Conservation (phyloP, 92 coral and sea anemone species). For the Palythoa caribaeorum region DNA sequence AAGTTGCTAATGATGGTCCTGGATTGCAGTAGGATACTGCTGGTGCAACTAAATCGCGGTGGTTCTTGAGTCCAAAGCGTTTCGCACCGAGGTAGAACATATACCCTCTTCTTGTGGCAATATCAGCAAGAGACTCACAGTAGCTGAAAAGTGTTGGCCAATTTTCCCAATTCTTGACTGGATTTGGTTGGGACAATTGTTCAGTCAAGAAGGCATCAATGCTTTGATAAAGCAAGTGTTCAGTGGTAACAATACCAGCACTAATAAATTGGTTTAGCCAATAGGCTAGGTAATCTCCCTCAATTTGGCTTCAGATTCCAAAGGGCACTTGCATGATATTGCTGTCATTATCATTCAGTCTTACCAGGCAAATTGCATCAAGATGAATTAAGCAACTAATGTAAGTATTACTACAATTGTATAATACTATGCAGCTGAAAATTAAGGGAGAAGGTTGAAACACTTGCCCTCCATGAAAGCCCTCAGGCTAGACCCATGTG, state of each 20-base stretch:
- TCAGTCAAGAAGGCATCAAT: slow-evolving; percentile 80
- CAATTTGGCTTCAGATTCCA: slow-evolving; percentile 26
- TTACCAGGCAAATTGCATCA: too few relatives aligned
- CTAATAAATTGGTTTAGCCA: slow-evolving; percentile 71
- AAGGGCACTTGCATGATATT: slow-evolving; percentile 4
- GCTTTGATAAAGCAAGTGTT: slow-evolving; percentile 71
- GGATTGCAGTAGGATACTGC: slow-evolving; percentile 55
- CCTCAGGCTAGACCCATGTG: too few relatives aligned
- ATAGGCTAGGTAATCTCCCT: slow-evolving; percentile 68
- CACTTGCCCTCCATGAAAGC: too few relatives aligned
- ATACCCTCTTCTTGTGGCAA: slow-evolving; percentile 62
- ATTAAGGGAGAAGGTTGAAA: too few relatives aligned
- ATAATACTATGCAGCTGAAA: too few relatives aligned
- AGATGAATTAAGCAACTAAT: too few relatives aligned
- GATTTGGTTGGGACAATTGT: slow-evolving; percentile 72
- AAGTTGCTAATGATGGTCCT: slow-evolving; percentile 64
- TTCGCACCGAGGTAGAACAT: slow-evolving; percentile 71
- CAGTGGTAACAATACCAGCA: slow-evolving; percentile 61
- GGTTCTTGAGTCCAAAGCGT: slow-evolving; percentile 65
- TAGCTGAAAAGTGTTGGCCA: slow-evolving; percentile 78
- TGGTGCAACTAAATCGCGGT: slow-evolving; percentile 59
- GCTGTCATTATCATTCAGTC: too few relatives aligned
- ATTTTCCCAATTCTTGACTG: slow-evolving; percentile 74
- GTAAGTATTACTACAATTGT: too few relatives aligned
- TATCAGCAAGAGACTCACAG: slow-evolving; percentile 58